These are phyloP conservation scores for Catocala sponsa DNA, from an alignment of 2,888 invertebrate species.

Conservation along the genomic window DNA sequence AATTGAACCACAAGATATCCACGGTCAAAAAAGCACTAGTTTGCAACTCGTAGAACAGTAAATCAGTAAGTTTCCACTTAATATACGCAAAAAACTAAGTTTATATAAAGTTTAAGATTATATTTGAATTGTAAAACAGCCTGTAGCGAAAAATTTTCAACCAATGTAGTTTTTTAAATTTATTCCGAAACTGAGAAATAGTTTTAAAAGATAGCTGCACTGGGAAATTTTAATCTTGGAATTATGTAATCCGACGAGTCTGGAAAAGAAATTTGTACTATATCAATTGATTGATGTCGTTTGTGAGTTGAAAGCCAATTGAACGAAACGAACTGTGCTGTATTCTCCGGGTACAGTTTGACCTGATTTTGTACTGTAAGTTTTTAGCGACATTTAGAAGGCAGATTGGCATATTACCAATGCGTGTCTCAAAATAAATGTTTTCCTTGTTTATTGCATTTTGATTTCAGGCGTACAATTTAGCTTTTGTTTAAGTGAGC, in stretches of 20 bases:
- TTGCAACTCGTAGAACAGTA: slow-evolving; percentile 23
- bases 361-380: not conserved
- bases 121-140: slow-evolving; percentile 53
- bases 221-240: slow-evolving; percentile 26
- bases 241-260: slow-evolving; percentile 33
- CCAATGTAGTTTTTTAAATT: slow-evolving; percentile 39
- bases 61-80: slow-evolving; percentile 30
- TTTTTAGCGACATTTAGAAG: not conserved
- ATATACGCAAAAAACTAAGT: slow-evolving; percentile 35
- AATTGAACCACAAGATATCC: too few species aligned
- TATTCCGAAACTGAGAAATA: slow-evolving; percentile 33
- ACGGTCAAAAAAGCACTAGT: slow-evolving; percentile 9
- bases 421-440: not conserved
- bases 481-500: too few species aligned
- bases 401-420: not conserved
- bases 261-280: slow-evolving; percentile 18
- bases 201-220: slow-evolving; percentile 24
- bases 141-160: slow-evolving; percentile 29
- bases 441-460: not conserved
- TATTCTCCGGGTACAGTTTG: not conserved
- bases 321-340: not conserved
- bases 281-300: slow-evolving; percentile 13
- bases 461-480: not conserved
- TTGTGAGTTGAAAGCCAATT: slow-evolving; percentile 5
- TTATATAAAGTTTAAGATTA: slow-evolving; percentile 48